Conservation (phyloP, 2,113 vertebrate species). For the Trochalopteron elliotii region DNA sequence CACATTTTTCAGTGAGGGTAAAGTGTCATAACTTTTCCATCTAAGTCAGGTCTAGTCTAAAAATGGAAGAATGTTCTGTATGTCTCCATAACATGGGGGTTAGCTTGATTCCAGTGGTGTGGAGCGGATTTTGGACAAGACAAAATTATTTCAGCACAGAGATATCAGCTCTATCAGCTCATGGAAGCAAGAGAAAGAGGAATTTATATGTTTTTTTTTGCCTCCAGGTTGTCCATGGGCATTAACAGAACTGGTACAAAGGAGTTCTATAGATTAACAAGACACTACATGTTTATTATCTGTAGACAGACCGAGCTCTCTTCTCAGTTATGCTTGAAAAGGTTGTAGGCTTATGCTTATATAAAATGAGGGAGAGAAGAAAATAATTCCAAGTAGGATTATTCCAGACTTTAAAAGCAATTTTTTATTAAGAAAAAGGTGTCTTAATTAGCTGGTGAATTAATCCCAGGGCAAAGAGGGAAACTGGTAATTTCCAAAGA, state of each 20-base stretch:
- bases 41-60: background rate
- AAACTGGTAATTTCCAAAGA: background rate
- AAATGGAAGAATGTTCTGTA: background rate
- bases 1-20: background rate
- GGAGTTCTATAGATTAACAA: background rate
- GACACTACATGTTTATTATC: background rate
- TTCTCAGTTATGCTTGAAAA: background rate
- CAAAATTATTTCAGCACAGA: background rate
- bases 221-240: background rate
- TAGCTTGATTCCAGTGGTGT: background rate
- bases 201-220: background rate
- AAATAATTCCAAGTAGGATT: constrained; percentile 30
- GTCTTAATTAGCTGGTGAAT: constrained; percentile 5
- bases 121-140: background rate
- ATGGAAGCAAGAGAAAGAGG: background rate
- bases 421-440: constrained; percentile 16
- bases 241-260: background rate
- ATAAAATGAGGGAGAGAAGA: background rate
- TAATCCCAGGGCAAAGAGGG: background rate
- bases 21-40: background rate
- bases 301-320: background rate
- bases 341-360: background rate
- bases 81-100: background rate
- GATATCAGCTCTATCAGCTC: background rate
- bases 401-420: background rate